These are phyloP conservation scores for Phalacrocorax aristotelis DNA, from an alignment of 2,113 vertebrate genomes.

Conservation along the genomic window DNA sequence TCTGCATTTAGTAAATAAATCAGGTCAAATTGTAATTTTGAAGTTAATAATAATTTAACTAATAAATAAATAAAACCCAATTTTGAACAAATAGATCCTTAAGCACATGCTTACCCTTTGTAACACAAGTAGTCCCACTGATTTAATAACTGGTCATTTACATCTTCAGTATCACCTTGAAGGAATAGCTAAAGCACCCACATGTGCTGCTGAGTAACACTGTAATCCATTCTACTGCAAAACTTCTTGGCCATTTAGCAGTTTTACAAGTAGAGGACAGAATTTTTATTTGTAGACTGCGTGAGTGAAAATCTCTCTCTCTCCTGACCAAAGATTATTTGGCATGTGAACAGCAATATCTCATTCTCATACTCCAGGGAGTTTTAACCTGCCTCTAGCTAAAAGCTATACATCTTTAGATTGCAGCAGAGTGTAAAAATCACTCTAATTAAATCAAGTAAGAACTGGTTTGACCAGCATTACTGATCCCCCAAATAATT, in stretches of 20 bases:
- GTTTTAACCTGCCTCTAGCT: slow-evolving; percentile 66
- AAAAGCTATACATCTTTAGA: slow-evolving; percentile 55
- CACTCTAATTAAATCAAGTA: slow-evolving; percentile 64
- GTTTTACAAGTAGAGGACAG: slow-evolving; percentile 15
- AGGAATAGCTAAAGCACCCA: background rate
- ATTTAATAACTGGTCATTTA: background rate
- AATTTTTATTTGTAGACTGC: background rate
- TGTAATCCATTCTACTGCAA: background rate
- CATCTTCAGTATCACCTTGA: background rate
- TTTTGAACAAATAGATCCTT: background rate
- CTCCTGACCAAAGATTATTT: slow-evolving; percentile 33
- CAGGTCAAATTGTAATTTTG: background rate
- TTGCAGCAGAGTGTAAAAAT: slow-evolving; percentile 63
- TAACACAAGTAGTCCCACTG: background rate
- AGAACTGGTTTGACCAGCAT: slow-evolving; percentile 64
- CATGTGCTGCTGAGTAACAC: background rate
- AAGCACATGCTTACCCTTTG: background rate
- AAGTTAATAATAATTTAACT: background rate
- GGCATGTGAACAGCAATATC: slow-evolving; percentile 24
- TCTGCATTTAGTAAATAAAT: background rate
- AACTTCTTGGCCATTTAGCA: background rate
- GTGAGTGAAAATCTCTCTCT: background rate
- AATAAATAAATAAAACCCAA: background rate
- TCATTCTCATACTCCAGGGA: slow-evolving; percentile 35
- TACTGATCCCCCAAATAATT: slow-evolving; percentile 61